These are phyloP conservation scores for Rhagoletis pomonella DNA, from an alignment of 1,140 invertebrate species.

Conservation along the genomic window DNA sequence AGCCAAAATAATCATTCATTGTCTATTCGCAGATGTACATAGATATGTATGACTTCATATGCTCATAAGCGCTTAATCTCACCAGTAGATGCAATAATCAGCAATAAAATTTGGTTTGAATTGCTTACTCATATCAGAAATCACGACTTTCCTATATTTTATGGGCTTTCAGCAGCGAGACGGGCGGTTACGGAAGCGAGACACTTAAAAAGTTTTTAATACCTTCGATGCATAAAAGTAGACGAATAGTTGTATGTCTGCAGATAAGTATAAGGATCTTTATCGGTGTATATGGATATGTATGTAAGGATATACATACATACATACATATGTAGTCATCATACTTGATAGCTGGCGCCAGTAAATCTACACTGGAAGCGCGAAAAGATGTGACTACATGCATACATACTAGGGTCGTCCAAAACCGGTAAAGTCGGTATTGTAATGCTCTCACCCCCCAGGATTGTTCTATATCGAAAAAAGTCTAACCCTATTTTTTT, in stretches of 20 bases:
- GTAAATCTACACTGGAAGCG: neutral
- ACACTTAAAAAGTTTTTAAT: constrained; percentile 32
- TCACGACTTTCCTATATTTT: neutral
- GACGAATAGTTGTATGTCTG: neutral
- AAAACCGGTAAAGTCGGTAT: too few relatives aligned
- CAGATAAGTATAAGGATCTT: neutral
- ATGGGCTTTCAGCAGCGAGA: neutral
- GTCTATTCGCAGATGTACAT: neutral
- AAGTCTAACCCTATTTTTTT: too few relatives aligned
- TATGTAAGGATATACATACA: neutral
- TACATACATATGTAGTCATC: neutral
- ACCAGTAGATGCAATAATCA: neutral
- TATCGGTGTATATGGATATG: neutral
- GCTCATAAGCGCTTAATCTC: constrained; percentile 19
- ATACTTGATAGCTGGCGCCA: neutral
- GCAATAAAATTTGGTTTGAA: neutral
- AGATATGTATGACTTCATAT: neutral
- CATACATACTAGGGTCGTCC: too few relatives aligned
- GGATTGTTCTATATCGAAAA: too few relatives aligned
- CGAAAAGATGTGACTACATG: too few relatives aligned
- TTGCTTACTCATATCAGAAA: neutral
- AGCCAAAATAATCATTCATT: constrained; percentile 24
- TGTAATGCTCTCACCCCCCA: too few relatives aligned
- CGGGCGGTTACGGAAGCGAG: neutral
- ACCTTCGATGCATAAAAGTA: constrained; percentile 19